phyloP scores from a whole-genome alignment of 1,140 invertebrate genomes.

The Cecropterus lyciades region DNA sequence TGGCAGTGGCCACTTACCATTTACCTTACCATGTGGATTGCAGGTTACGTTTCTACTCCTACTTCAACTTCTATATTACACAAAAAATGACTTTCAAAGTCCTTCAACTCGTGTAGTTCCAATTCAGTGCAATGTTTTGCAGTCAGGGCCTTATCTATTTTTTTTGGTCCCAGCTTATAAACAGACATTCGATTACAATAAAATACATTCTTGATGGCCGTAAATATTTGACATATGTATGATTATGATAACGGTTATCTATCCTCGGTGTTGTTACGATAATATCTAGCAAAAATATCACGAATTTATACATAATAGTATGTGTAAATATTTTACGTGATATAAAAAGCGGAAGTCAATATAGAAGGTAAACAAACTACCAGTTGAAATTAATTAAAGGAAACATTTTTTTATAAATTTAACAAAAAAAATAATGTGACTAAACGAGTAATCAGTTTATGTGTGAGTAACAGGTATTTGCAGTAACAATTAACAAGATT shows the following conservation, averaged over 20 bases:
- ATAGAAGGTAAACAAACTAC: neutral
- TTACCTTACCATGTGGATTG: too few species aligned
- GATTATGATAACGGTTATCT: constrained; percentile 5
- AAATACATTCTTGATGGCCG: too few species aligned
- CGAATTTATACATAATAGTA: neutral
- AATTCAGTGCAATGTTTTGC: too few species aligned
- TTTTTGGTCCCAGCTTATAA: too few species aligned
- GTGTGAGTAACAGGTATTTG: too few species aligned
- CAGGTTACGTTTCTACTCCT: too few species aligned
- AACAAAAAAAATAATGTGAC: neutral
- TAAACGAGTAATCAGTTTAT: too few species aligned
- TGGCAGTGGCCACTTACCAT: too few species aligned
- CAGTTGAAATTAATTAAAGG: neutral
- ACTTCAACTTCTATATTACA: too few species aligned
- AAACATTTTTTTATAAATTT: neutral
- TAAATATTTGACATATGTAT: neutral
- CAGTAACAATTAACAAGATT: neutral
- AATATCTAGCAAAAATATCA: neutral
- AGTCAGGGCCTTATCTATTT: too few species aligned
- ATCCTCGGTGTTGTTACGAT: neutral
- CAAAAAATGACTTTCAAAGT: too few species aligned
- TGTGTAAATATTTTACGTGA: neutral
- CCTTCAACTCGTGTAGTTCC: too few species aligned
- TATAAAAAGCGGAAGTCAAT: neutral
- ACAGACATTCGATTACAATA: neutral